Percentiles rank a stretch among this genome's conserved stretches.
phyloP scores from a whole-genome alignment of 2,797 vertebrate species.

The Centroberyx gerrardi region DNA sequence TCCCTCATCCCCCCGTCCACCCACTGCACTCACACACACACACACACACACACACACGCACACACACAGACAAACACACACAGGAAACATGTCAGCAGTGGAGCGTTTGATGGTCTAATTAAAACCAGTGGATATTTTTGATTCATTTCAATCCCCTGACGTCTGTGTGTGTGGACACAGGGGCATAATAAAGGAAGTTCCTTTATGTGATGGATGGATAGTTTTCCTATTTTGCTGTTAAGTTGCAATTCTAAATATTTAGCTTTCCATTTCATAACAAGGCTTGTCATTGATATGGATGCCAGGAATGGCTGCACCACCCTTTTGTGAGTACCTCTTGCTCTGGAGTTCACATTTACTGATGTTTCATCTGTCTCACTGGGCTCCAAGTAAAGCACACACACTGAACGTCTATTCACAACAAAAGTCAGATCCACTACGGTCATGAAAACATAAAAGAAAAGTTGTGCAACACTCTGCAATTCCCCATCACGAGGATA shows the following conservation, averaged over 20 bases:
- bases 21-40: constrained; percentile 42
- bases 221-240: constrained; percentile 90
- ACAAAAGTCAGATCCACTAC: constrained; percentile 22
- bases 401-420: constrained; percentile 29
- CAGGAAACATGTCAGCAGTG: constrained; percentile 71
- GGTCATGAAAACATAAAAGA: constrained; percentile 38
- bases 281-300: constrained; percentile 83
- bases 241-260: constrained; percentile 86
- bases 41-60: constrained; percentile 24
- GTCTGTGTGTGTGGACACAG: constrained; percentile 66
- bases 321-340: constrained; percentile 44
- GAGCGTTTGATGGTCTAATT: constrained; percentile 71
- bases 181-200: constrained; percentile 86
- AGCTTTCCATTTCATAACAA: constrained; percentile 86
- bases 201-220: constrained; percentile 83
- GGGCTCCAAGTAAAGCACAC: constrained; percentile 50
- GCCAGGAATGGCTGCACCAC: constrained; percentile 72
- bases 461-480: constrained; percentile 5
- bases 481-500: not conserved
- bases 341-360: constrained; percentile 45
- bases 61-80: constrained; percentile 43
- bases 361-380: constrained; percentile 41
- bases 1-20: constrained; percentile 40
- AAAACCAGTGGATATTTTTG: constrained; percentile 82
- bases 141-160: constrained; percentile 78